These are phyloP conservation scores for Osmerus mordax DNA, from an alignment of 2,113 vertebrate genomes.

Conservation along the genomic window DNA sequence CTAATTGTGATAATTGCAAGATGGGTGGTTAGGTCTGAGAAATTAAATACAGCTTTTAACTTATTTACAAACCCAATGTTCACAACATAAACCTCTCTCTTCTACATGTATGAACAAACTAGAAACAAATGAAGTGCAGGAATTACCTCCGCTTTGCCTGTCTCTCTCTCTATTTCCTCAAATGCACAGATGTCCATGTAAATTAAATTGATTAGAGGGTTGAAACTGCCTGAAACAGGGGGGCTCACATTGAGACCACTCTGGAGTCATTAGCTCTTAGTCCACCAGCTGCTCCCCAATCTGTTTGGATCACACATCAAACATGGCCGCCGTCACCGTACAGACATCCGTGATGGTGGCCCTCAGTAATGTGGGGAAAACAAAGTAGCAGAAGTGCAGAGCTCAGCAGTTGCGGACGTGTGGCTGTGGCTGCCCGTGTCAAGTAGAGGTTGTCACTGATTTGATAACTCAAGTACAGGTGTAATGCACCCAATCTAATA, in stretches of 20 bases:
- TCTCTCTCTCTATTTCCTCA: neutral
- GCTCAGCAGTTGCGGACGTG: constrained; percentile 33
- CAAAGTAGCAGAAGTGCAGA: constrained; percentile 50
- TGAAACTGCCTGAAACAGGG: neutral
- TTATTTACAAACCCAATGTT: too few species aligned
- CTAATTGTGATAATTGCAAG: neutral
- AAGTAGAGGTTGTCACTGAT: too few species aligned
- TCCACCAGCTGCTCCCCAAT: constrained; percentile 19
- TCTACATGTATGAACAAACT: too few species aligned
- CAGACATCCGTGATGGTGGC: constrained; percentile 15
- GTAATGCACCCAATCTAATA: too few species aligned
- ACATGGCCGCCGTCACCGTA: neutral
- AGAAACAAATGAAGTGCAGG: too few species aligned
- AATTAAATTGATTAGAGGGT: neutral
- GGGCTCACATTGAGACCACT: neutral
- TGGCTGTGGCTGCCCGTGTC: neutral
- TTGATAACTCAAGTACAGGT: too few species aligned
- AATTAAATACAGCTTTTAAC: too few species aligned
- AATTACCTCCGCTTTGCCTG: too few species aligned
- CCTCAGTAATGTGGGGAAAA: constrained; percentile 13
- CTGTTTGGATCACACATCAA: constrained; percentile 10
- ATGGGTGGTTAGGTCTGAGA: too few species aligned
- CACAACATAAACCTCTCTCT: too few species aligned
- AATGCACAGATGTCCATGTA: neutral
- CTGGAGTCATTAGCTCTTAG: constrained; percentile 4